A percentile compares a stretch with the other conserved stretches of the same genome.
phyloP scores from a whole-genome alignment of 2,113 vertebrate genomes.

The Lathamus discolor region DNA sequence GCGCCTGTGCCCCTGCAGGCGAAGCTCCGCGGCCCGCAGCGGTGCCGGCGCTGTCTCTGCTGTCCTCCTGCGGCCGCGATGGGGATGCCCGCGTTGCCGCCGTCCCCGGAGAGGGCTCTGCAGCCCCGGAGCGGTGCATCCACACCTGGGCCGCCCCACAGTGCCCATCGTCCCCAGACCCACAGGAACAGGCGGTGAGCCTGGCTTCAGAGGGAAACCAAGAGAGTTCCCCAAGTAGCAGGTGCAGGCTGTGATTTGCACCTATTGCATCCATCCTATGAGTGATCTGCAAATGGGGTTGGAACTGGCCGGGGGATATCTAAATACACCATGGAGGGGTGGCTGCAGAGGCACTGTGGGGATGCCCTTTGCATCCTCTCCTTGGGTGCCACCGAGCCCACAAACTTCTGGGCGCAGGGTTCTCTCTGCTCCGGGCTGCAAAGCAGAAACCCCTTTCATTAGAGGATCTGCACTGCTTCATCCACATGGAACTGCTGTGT shows the following conservation, averaged over 20 bases:
- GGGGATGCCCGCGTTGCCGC: not conserved
- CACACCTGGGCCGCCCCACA: not conserved
- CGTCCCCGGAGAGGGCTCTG: not conserved
- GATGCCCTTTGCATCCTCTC: not conserved
- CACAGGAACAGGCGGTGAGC: fast-evolving
- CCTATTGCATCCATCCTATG: not conserved
- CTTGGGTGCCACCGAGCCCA: not conserved
- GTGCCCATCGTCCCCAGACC: not conserved
- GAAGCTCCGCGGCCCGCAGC: not conserved
- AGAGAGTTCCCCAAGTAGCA: not conserved
- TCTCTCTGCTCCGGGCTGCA: not conserved
- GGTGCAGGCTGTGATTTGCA: not conserved
- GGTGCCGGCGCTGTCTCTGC: not conserved
- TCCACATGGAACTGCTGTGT: fast-evolving
- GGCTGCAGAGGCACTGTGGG: fast-evolving
- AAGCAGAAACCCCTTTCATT: not conserved
- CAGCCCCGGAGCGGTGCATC: fast-evolving
- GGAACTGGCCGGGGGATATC: not conserved
- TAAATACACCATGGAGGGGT: fast-evolving
- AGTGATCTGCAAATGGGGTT: fast-evolving
- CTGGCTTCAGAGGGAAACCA: not conserved
- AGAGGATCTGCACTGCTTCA: not conserved
- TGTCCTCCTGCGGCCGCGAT: not conserved
- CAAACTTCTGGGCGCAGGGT: too few relatives aligned
- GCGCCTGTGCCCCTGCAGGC: not conserved